phyloP scores from a whole-genome alignment of 2,797 vertebrate species.

The Pseudomugil gertrudae region DNA sequence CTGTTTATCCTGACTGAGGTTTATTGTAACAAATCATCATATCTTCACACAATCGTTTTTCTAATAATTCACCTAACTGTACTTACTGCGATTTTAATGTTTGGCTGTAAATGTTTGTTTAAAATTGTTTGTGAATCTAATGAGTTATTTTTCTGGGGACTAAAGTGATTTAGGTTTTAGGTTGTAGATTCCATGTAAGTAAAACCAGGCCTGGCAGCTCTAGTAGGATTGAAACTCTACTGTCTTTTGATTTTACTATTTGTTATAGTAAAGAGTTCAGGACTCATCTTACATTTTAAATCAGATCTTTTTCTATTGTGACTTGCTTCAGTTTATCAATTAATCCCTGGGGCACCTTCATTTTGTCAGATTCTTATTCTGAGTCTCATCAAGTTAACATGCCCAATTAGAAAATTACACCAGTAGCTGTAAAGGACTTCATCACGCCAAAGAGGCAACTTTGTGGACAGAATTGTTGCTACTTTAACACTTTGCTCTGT shows the following conservation, averaged over 20 bases:
- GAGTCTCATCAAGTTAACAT: slow-evolving; percentile 81
- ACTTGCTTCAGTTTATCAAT: slow-evolving; percentile 72
- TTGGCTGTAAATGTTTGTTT: background rate
- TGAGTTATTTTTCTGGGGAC: background rate
- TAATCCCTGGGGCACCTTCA: slow-evolving; percentile 74
- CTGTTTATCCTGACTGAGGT: background rate
- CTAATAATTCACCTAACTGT: background rate
- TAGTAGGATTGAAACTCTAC: too few relatives aligned
- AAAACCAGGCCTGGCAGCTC: too few relatives aligned
- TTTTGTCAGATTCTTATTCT: slow-evolving; percentile 79
- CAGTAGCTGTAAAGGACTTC: slow-evolving; percentile 86
- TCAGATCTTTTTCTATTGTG: slow-evolving; percentile 74
- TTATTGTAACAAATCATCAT: background rate
- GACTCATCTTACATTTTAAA: slow-evolving; percentile 64
- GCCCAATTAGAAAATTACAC: slow-evolving; percentile 81
- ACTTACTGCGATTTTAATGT: background rate
- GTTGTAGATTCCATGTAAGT: background rate
- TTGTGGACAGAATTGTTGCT: slow-evolving; percentile 74
- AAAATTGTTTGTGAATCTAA: slow-evolving; percentile 3
- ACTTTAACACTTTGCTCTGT: slow-evolving; percentile 47
- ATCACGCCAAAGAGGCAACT: slow-evolving; percentile 79
- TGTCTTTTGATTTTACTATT: too few relatives aligned
- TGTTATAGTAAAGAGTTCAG: slow-evolving; percentile 36
- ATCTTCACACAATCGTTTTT: background rate
- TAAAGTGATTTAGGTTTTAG: background rate